A percentile compares a stretch with the other conserved stretches of the same genome.
Conservation (phyloP, 2,113 vertebrate genomes). For the Cairina moschata region DNA sequence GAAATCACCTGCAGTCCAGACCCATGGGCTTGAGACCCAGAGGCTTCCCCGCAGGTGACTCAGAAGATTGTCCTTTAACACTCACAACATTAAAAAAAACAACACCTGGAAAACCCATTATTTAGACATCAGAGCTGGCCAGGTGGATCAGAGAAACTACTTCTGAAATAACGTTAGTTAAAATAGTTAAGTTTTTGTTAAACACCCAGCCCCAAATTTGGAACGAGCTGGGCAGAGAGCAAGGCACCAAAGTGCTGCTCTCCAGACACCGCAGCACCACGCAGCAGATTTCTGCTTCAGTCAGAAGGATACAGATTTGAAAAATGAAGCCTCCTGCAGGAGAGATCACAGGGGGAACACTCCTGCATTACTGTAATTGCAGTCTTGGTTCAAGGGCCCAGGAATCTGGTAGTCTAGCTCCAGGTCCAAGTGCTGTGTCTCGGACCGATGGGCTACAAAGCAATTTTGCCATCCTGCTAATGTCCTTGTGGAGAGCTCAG, state of each 20-base stretch:
- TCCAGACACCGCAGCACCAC: accelerated
- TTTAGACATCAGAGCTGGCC: background rate
- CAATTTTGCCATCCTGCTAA: constrained; percentile 4
- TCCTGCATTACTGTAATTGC: background rate
- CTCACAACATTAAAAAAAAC: background rate
- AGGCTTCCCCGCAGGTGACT: background rate
- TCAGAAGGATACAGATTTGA: background rate
- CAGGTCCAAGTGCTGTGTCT: background rate
- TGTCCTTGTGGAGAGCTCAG: background rate
- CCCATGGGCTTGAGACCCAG: accelerated
- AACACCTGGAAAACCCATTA: background rate
- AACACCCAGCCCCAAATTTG: background rate
- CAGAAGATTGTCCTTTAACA: background rate
- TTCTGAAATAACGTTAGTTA: background rate
- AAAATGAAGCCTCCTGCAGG: background rate
- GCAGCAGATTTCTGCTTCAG: background rate
- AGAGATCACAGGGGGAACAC: background rate
- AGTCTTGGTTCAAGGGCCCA: background rate
- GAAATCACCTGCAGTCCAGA: background rate
- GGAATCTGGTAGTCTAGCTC: background rate
- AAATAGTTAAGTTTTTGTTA: background rate
- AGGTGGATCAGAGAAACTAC: background rate
- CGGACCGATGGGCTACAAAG: background rate
- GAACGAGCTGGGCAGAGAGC: background rate
- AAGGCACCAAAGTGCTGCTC: background rate